Percentiles rank a stretch among this genome's conserved stretches.
Evolutionary conservation across 2,888 invertebrate species (phyloP).

Genomic region (Argynnis bischoffii): DNA sequence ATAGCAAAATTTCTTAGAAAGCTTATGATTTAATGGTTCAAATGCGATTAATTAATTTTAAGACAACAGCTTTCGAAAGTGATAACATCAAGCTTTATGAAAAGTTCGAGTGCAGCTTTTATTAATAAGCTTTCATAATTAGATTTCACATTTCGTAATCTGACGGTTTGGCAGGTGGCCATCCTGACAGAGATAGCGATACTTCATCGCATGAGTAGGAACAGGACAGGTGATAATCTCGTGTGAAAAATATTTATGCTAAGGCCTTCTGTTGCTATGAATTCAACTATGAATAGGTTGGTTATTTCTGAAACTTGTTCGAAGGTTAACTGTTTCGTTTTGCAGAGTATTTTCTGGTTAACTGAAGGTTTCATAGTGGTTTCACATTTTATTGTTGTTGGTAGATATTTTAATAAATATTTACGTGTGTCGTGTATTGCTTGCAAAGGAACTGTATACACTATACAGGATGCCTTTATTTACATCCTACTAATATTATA

Average conservation of each 20-base stretch:
- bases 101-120: constrained; percentile 48
- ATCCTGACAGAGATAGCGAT: constrained; percentile 65
- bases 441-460: too few relatives aligned
- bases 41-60: not conserved
- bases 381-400: constrained; percentile 7
- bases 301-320: constrained; percentile 66
- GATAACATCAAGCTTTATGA: constrained; percentile 27
- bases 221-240: constrained; percentile 73
- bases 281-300: constrained; percentile 70
- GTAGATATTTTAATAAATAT: not conserved
- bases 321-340: constrained; percentile 66
- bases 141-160: constrained; percentile 79
- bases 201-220: constrained; percentile 63
- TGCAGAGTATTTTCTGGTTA: constrained; percentile 49
- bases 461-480: too few relatives aligned
- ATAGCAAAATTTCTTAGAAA: too few relatives aligned
- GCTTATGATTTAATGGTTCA: not conserved
- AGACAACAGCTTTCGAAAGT: not conserved
- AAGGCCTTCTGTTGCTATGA: constrained; percentile 75
- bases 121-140: constrained; percentile 66
- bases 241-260: constrained; percentile 81
- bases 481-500: too few relatives aligned
- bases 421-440: not conserved
- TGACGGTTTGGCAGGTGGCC: constrained; percentile 69
- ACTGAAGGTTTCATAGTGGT: constrained; percentile 27